These are phyloP conservation scores for Nomada goodeniana DNA, from an alignment of 2,888 invertebrate genomes.

Conservation along the genomic window DNA sequence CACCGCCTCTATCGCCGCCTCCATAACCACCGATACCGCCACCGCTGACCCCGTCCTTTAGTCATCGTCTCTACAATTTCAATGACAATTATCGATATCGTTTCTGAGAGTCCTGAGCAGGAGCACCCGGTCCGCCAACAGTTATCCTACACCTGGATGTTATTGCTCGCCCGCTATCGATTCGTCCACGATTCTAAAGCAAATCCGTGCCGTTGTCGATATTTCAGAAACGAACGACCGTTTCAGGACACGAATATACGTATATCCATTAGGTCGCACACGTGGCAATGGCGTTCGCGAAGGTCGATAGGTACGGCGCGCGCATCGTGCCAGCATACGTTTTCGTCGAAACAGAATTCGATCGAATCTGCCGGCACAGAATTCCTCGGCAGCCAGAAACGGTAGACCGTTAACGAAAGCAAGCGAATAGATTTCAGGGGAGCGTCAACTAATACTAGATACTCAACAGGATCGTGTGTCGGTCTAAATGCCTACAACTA, in stretches of 20 bases:
- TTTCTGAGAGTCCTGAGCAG: background rate
- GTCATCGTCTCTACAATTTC: background rate
- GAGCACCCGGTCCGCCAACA: background rate
- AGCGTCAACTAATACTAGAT: too few relatives aligned
- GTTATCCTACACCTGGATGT: background rate
- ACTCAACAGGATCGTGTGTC: too few relatives aligned
- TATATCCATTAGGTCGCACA: conserved; percentile 43
- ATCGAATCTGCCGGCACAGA: background rate
- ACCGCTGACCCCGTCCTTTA: background rate
- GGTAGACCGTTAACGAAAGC: too few relatives aligned
- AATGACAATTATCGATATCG: background rate
- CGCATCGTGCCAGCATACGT: conserved; percentile 34
- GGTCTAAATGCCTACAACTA: too few relatives aligned
- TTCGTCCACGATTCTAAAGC: background rate
- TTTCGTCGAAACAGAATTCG: background rate
- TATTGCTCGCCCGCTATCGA: background rate
- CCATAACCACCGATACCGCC: background rate
- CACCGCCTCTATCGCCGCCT: conserved; percentile 51
- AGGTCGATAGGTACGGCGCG: conserved; percentile 60
- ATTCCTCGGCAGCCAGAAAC: background rate
- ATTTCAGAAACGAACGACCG: conserved; percentile 17
- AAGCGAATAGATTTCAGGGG: too few relatives aligned
- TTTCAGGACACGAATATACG: conserved; percentile 16
- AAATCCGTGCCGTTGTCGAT: background rate
- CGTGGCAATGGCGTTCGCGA: conserved; percentile 48